These are phyloP conservation scores for Flexamia atlantica DNA, from an alignment of 2,888 invertebrate species.

Conservation along the genomic window DNA sequence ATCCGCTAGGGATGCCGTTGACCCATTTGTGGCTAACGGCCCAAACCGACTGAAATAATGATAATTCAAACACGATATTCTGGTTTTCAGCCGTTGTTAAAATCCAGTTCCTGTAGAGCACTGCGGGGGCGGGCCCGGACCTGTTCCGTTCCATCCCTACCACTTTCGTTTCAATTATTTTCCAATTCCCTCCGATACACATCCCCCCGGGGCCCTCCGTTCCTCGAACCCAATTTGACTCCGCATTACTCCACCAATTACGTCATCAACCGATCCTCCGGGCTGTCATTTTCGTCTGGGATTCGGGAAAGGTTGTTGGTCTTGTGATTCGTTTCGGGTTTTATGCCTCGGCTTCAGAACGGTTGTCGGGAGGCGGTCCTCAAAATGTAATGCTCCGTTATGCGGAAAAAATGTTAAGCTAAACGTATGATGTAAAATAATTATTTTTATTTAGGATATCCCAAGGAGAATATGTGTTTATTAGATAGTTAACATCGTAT, in stretches of 20 bases:
- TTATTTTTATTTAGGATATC: too few relatives aligned
- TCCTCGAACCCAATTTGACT: slow-evolving; percentile 56
- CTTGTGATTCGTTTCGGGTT: slow-evolving; percentile 31
- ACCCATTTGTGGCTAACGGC: slow-evolving; percentile 61
- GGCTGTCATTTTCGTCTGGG: slow-evolving; percentile 17
- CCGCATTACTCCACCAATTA: slow-evolving; percentile 50
- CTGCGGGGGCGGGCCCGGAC: slow-evolving; percentile 58
- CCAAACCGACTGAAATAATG: slow-evolving; percentile 61
- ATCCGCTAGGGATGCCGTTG: slow-evolving; percentile 48
- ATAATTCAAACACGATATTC: slow-evolving; percentile 66
- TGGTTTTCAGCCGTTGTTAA: slow-evolving; percentile 64
- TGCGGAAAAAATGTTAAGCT: too few relatives aligned
- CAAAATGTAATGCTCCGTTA: too few relatives aligned
- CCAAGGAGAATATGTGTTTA: too few relatives aligned
- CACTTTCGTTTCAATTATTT: slow-evolving; percentile 59
- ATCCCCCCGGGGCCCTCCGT: slow-evolving; percentile 28
- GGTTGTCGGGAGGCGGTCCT: background rate
- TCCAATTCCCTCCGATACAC: slow-evolving; percentile 53
- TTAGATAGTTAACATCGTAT: too few relatives aligned
- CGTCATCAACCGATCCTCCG: slow-evolving; percentile 28
- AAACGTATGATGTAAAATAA: too few relatives aligned
- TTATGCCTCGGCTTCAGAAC: background rate
- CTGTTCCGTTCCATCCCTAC: slow-evolving; percentile 29
- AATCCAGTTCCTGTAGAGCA: slow-evolving; percentile 64
- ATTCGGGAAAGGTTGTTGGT: slow-evolving; percentile 33